phyloP scores from a whole-genome alignment of 2,888 invertebrate species.

The Drosophila falleni region DNA sequence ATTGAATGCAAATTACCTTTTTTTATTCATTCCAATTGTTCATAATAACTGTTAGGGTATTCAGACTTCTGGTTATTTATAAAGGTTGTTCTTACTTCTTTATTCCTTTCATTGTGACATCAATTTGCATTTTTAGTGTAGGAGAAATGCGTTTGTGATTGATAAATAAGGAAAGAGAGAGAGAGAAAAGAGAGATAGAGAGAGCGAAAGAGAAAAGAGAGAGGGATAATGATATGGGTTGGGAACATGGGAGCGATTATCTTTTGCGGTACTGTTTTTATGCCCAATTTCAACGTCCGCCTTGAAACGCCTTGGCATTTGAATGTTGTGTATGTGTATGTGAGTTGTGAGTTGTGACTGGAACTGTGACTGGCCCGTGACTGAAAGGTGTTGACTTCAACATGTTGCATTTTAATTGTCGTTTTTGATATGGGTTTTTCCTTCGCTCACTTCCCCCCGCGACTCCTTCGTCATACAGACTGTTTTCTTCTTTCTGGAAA shows the following conservation, averaged over 20 bases:
- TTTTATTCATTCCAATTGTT: not conserved
- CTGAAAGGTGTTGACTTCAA: conserved; percentile 76
- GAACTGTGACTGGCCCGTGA: conserved; percentile 47
- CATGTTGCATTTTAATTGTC: conserved; percentile 79
- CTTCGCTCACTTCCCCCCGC: conserved; percentile 7
- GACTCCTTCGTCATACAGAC: conserved; percentile 16
- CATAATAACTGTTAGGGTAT: conserved; percentile 11
- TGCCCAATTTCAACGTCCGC: conserved; percentile 78
- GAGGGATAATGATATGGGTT: conserved; percentile 24
- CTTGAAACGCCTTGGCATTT: conserved; percentile 75
- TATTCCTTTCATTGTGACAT: conserved; percentile 40
- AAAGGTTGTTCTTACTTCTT: conserved; percentile 6
- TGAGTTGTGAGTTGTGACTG: not conserved
- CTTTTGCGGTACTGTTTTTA: conserved; percentile 73
- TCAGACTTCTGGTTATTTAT: not conserved
- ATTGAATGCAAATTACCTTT: no score
- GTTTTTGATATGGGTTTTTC: conserved; percentile 67
- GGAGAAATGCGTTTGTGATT: conserved; percentile 73
- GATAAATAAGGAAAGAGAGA: conserved; percentile 41
- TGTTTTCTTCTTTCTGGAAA: conserved; percentile 52
- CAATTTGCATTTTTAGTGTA: conserved; percentile 72
- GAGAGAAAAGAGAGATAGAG: conserved; percentile 7
- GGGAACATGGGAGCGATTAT: conserved; percentile 60
- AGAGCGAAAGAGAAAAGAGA: conserved; percentile 2
- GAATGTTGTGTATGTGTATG: conserved; percentile 27